Evolutionary conservation across 2,888 invertebrate genomes (phyloP).

Genomic region (Spodoptera littoralis): DNA sequence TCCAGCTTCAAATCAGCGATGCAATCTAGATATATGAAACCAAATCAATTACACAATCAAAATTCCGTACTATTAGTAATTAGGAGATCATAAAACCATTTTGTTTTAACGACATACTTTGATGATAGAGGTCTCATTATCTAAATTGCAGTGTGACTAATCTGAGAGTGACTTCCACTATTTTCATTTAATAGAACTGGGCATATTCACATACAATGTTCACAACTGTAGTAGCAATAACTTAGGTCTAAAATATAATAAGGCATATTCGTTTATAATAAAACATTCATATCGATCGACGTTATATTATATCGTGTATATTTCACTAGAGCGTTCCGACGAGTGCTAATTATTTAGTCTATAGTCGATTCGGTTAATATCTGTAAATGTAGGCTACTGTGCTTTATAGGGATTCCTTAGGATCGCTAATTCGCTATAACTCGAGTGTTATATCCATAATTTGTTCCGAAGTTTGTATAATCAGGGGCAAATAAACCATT

Average conservation of each 20-base stretch:
- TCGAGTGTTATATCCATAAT: neutral
- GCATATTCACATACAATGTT: conserved; percentile 41
- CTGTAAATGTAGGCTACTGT: conserved; percentile 31
- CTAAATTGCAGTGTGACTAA: conserved; percentile 28
- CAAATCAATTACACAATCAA: conserved; percentile 5
- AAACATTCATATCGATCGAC: conserved; percentile 52
- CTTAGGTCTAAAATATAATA: conserved; percentile 61
- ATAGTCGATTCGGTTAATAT: conserved; percentile 38
- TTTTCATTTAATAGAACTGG: conserved; percentile 6
- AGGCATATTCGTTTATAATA: conserved; percentile 60
- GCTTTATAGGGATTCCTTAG: conserved; percentile 2
- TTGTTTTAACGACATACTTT: conserved; percentile 25
- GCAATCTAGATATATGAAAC: conserved; percentile 25
- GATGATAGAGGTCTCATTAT: conserved; percentile 16
- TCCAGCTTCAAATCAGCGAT: conserved; percentile 20
- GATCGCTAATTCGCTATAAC: conserved; percentile 4
- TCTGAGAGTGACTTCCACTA: conserved; percentile 14
- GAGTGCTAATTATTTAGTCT: conserved; percentile 53
- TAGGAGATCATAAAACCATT: conserved; percentile 40
- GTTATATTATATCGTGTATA: conserved; percentile 59
- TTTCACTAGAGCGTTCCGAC: conserved; percentile 64
- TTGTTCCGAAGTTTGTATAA: conserved; percentile 16
- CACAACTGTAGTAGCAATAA: conserved; percentile 55
- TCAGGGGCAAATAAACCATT: conserved; percentile 48
- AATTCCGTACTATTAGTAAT: conserved; percentile 25